Conservation (phyloP, 2,113 vertebrate species). For the Calonectris borealis region DNA sequence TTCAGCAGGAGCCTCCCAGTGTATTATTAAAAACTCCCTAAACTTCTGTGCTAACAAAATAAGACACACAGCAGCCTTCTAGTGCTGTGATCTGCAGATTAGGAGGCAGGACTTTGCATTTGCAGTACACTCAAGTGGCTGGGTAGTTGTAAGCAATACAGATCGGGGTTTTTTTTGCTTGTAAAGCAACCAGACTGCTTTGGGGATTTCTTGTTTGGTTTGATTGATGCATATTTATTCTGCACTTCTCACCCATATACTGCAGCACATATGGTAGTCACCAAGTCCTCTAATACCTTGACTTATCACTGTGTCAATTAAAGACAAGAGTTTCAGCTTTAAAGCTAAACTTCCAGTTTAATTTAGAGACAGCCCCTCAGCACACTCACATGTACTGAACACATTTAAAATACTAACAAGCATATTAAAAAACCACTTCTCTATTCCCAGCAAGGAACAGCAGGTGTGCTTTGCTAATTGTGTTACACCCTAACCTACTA, state of each 20-base stretch:
- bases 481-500: background rate
- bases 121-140: background rate
- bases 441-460: background rate
- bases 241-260: background rate
- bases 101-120: background rate
- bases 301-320: background rate
- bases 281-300: background rate
- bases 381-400: background rate
- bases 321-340: background rate
- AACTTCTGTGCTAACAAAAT: background rate
- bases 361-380: background rate
- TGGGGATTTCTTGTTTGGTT: background rate
- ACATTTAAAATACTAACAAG: background rate
- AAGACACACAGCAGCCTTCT: background rate
- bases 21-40: background rate
- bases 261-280: background rate
- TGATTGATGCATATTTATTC: background rate
- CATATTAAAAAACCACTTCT: background rate
- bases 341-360: background rate
- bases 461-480: constrained; percentile 25
- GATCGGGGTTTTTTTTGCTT: background rate
- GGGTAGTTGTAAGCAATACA: background rate
- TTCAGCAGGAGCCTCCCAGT: background rate
- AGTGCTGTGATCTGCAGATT: background rate
- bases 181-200: background rate